Evolutionary conservation across 2,797 vertebrate genomes (phyloP), one percentile per base, ranked within the genome.

Genomic region (Triplophysa yarkandensis): DNA sequence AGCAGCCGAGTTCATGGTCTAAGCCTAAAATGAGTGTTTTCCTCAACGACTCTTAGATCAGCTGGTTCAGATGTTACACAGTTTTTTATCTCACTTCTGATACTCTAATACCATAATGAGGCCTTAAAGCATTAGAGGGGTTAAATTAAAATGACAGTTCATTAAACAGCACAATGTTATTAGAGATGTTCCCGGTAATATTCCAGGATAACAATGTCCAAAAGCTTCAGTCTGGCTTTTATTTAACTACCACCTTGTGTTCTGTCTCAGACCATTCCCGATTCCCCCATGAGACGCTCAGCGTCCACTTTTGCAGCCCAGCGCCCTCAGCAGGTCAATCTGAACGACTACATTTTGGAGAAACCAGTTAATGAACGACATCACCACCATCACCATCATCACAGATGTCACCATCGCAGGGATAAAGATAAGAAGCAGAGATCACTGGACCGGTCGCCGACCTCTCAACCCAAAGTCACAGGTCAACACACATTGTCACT

Each of bases 381-480:
- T 0, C 92, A 90, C 70, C 92, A 91, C 82, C 92, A 91, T 44
- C 93, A 93, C 34, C 94, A 95, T 83, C 96, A 96, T 81, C 95
- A 96, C 74, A 94, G 94, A 86, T 94, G 92, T 86, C 95, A 94
- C 85, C 97, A 95, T 88, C 93, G 94, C 55, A 89, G 91, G 16
- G 93, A 95, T 74, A 89, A 91, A 72, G 96, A 97, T 39, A 94
- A 92, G 86, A 96, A 94, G 82, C 96, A 98, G 89, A 93, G 93
- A 80, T 94, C 95, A 10, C 74, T 95, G 82, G 97, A 98, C 11
- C 92, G 92, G 76, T 90, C 94, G 0, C 80, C 92, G n/a, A 85
- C 88, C 48, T 90, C 88, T 60, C 81, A 92, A 19, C 86, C 89
- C 11, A 80, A 83, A 4, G 87, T 91, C 16, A 83, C 90, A 6